Percentiles rank a stretch among this genome's conserved stretches.
Conservation (phyloP, 2,797 vertebrate genomes). For the Sebastolobus altivelis region DNA sequence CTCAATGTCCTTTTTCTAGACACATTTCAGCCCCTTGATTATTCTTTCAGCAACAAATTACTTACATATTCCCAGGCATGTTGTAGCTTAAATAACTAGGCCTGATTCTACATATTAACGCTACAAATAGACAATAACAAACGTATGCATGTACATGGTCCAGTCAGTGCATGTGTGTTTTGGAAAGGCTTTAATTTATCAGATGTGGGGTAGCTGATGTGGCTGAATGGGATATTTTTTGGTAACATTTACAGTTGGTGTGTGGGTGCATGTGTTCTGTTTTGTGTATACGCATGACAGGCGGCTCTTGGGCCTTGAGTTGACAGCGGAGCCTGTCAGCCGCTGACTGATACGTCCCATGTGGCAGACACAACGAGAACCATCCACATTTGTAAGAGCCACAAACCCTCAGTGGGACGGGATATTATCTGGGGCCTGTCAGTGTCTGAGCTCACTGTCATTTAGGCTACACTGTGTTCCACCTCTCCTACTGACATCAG, state of each 20-base stretch:
- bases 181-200: background rate
- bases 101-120: background rate
- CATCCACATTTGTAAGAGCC: conserved; percentile 68
- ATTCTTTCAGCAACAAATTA: background rate
- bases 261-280: conserved; percentile 37
- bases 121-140: background rate
- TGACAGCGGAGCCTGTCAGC: conserved; percentile 72
- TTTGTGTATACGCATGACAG: conserved; percentile 55
- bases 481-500: conserved; percentile 50
- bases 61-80: background rate
- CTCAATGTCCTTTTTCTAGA: conserved; percentile 1
- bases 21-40: conserved; percentile 9
- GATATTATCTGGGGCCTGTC: conserved; percentile 74
- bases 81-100: background rate
- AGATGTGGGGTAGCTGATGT: conserved; percentile 16
- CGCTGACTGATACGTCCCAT: conserved; percentile 70
- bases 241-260: conserved; percentile 24
- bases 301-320: conserved; percentile 58
- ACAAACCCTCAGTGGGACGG: conserved; percentile 47
- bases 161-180: background rate
- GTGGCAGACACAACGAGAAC: conserved; percentile 66
- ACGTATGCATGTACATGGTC: background rate
- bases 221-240: conserved; percentile 23
- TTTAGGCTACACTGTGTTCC: conserved; percentile 50
- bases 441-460: conserved; percentile 66